phyloP scores from a whole-genome alignment of 30 jellyfish, hydroid and myxozoan species.

The Aurelia sp. region DNA sequence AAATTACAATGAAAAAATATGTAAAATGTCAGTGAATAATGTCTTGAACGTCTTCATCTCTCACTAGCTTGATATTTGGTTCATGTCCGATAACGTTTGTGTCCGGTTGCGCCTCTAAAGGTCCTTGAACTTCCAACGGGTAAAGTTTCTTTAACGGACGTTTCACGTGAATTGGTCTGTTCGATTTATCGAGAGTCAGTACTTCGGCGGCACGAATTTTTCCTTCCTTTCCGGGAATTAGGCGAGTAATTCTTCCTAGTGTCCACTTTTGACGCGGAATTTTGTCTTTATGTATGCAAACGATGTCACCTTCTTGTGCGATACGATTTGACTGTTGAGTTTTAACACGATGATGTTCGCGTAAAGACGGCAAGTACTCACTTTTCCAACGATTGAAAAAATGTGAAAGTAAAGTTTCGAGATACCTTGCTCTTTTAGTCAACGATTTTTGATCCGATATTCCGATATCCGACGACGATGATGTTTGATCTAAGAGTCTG shows the following conservation, averaged over 20 bases:
- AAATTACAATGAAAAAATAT: too few species aligned
- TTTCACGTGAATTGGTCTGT: background rate
- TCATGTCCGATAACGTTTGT: background rate
- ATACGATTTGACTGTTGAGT: background rate
- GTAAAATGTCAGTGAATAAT: too few species aligned
- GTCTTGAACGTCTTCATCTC: background rate
- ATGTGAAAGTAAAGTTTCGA: constrained; percentile 4
- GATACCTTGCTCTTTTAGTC: constrained; percentile 18
- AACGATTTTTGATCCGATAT: constrained; percentile 11
- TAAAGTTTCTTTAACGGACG: background rate
- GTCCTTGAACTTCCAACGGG: background rate
- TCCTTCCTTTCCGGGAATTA: background rate
- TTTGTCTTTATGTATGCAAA: background rate
- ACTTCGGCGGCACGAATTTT: background rate
- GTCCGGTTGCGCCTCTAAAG: background rate
- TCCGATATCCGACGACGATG: background rate
- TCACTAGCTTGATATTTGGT: background rate
- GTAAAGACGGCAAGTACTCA: constrained; percentile 43
- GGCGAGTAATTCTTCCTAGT: background rate
- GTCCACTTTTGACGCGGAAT: background rate
- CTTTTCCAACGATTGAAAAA: constrained; percentile 35
- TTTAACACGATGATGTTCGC: constrained; percentile 15
- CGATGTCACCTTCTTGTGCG: background rate
- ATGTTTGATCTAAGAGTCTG: constrained; percentile 1
- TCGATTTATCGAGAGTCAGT: background rate